Base-by-base conservation (phyloP, 2,797 vertebrate species). In the Okamejei kenojei region DNA sequence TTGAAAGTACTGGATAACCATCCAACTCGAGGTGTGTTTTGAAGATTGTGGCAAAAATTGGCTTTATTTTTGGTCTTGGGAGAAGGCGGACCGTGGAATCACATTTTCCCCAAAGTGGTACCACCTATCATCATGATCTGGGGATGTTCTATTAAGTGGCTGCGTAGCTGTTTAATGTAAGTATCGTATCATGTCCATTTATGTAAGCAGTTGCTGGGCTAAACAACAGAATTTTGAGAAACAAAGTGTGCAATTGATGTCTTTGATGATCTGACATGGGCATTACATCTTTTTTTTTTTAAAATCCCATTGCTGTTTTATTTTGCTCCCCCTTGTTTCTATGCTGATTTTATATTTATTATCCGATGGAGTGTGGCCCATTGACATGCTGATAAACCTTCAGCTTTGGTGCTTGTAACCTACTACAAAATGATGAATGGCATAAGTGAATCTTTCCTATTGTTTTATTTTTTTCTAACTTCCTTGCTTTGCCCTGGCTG, bases 141-240 rank as follows among this genome's bases (percentile, higher is more conserved):
- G 97, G 96, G 95, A 94, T 96, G 96, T 94, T 93, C 97, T 93
- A 95, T 96, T 95, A 93, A 95, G 94, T 98, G 97, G 97, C 96
- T 98, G 93, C 96, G 95, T 95, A 94, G 21, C 95, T 98, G 98
- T 96, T 97, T 98, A 94, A 95, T 96, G 97, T 98, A 97, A 96
- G 97, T 98, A 96, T 93, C 54, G 29, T 54, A 13, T 76, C 15
- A 29, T 73, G 38, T 76, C 29, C 29, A 63, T 76, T 76, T 76
- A 35, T 19, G 61, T 92, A 32, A 76, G 15, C 23, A 17, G 23
- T 38, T 54, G 74, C 71, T 32, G 61, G 19, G 38, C 35, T 54
- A 74, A 76, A 92, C 26, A 76, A 38, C 65, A 71, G 15, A 71
- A 19, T 71, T 71, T 90, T 92, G 45, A 74, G 29, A 80, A 58